These are phyloP conservation scores for Polyommatus icarus DNA, from an alignment of 2,888 invertebrate species.

Conservation along the genomic window DNA sequence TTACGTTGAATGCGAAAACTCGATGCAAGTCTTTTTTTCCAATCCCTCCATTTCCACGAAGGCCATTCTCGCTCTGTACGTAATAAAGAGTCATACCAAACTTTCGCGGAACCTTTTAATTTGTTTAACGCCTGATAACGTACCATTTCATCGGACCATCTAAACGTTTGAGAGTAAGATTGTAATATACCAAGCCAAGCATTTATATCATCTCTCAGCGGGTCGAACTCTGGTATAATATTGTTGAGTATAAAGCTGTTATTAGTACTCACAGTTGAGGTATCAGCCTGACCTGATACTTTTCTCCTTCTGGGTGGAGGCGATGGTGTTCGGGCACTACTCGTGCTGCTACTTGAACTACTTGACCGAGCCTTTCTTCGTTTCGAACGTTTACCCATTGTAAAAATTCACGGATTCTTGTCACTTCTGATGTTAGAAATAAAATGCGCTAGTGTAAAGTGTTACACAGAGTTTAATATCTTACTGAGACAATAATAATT, in stretches of 20 bases:
- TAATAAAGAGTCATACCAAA: slow-evolving; percentile 40
- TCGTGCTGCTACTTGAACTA: neutral
- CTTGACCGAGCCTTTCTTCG: neutral
- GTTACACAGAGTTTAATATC: too few relatives aligned
- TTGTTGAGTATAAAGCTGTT: slow-evolving; percentile 22
- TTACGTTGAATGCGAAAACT: slow-evolving; percentile 18
- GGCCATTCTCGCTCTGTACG: slow-evolving; percentile 36
- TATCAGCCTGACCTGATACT: neutral
- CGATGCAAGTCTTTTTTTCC: slow-evolving; percentile 2
- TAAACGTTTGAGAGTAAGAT: slow-evolving; percentile 39
- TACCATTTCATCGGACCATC: slow-evolving; percentile 37
- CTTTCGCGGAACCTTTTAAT: slow-evolving; percentile 38
- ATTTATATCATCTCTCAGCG: slow-evolving; percentile 39
- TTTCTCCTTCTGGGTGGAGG: neutral
- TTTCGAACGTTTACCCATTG: too few relatives aligned
- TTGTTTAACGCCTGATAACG: slow-evolving; percentile 38
- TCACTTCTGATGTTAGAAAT: too few relatives aligned
- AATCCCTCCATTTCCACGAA: slow-evolving; percentile 34
- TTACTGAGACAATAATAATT: too few relatives aligned
- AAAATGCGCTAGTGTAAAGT: too few relatives aligned
- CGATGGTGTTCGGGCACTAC: neutral
- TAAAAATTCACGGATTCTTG: too few relatives aligned
- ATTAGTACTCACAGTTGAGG: slow-evolving; percentile 31
- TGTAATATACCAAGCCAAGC: slow-evolving; percentile 42
- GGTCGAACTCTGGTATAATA: slow-evolving; percentile 43